Base-by-base conservation (phyloP, 2,113 vertebrate species). In the Eleginops maclovinus region DNA sequence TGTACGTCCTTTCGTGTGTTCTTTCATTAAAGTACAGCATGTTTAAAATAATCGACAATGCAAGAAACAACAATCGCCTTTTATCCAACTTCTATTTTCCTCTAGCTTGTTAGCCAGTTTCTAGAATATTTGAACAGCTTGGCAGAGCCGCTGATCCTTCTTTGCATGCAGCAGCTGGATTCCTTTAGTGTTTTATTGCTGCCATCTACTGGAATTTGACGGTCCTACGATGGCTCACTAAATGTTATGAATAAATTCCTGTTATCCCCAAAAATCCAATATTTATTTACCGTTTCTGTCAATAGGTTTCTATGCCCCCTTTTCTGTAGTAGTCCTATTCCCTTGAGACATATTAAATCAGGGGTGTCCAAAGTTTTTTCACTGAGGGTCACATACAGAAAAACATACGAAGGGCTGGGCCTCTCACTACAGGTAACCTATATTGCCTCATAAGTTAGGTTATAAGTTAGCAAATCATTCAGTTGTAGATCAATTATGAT, bases 161-260 rank as follows among this genome's bases (percentile, higher is more conserved):
- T 47, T 21, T 24, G 1, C 26, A 15, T 1, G 41, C 8, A 24
- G 26, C 50, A 66, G 24, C 41, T 13, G 3, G 9, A 4, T 49
- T 28, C 28, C 40, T 9, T 36, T 6, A 2, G 60, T 61, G 24
- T 55, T 16, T 21, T 19, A 41, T 64, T 28, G 46, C 63, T 71
- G 72, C 72, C 72, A 73, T 62, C 75, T 83, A 49, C n/a, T 80
- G 79, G 75, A 17, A 0, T 4, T 49, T 12, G 16, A 46, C 17
- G 13, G 47, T 66, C 21, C 24, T 56, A n/a, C 21, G 6, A 12
- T 19, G 55, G 51, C 16, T 63, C 14, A 16, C 14, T 26, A 7
- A 47, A 41, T 41, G n/a, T 4, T 22, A 56, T 40, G 40, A 2
- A 74, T 51, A 16, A 44, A 8, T 44, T 50, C 1, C 22, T 26